Evolutionary conservation across 1,140 invertebrate species (phyloP), one percentile per base, ranked within the genome.

Genomic region (Heliconius nattereri): DNA sequence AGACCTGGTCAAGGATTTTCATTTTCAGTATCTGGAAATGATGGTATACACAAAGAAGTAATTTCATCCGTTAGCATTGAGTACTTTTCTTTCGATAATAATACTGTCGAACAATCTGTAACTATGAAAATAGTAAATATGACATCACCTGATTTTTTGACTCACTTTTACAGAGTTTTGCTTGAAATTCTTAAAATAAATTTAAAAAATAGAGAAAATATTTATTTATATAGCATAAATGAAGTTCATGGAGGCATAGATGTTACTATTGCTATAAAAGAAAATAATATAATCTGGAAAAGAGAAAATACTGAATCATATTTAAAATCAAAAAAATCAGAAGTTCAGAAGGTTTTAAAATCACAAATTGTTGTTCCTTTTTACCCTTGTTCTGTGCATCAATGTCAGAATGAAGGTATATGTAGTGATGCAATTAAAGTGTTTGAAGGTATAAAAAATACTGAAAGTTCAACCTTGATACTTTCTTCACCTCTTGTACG

Each of bases 1-100:
- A 96, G 95, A 81, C 96, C 96, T 78, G 96, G 95, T n/a, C 94
- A 96, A 81, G 96, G 96, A 8, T 97, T 97, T 86, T 96, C 97
- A 0, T 95, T 99, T 81, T 97, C 96, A 73, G 96, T 99, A 0
- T 96, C 96, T 8, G 98, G 98, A 3, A 98, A 98, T 90, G 98
- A 99, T 93, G 98, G 98, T 3, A 96, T 96, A 80, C 98, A 98
- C 88, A 95, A 95, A 13, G 96, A 98, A 91, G 98, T 99, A 0
- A 94, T 96, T 26, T 99, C 98, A 8, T 97, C 97, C 32, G 96
- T 98, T 2, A 97, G 96, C 5, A 96, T 99, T 0, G 96, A 98
- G 89, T 98, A 98, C 85, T 94, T 97, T 52, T 95, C 95, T 20
- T 98, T 98, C 87, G 96, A 97, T 81, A 98, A 98, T 88, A 88